Evolutionary conservation across 2,113 vertebrate genomes (phyloP).

Genomic region (Myiagra hebetior): DNA sequence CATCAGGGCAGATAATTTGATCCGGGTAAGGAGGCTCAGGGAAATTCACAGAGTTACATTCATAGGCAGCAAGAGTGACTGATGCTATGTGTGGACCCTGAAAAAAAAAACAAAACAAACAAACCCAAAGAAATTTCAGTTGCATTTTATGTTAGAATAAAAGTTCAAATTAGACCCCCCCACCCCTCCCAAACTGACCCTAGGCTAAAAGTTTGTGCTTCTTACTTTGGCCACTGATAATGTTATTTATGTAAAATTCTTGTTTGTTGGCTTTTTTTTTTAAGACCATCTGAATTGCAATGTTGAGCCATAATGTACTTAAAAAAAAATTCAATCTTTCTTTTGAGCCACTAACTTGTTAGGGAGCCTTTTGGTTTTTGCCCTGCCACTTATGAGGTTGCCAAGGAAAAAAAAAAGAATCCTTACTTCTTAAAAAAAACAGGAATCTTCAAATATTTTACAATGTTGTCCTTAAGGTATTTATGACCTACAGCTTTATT

Average conservation of each 20-base stretch:
- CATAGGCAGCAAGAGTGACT: constrained; percentile 96
- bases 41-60: constrained; percentile 95
- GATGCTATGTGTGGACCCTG: constrained; percentile 99
- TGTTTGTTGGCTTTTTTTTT: not conserved
- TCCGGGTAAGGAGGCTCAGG: constrained; percentile 97
- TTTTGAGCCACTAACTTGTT: not conserved
- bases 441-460: not conserved
- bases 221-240: not conserved
- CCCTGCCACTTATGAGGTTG: not conserved
- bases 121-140: not conserved
- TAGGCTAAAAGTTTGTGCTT: not conserved
- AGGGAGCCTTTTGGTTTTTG: not conserved
- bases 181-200: no score
- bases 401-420: not conserved
- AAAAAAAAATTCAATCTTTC: not conserved
- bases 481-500: not conserved
- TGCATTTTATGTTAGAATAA: not conserved
- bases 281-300: not conserved
- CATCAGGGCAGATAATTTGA: constrained; percentile 90
- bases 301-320: not conserved
- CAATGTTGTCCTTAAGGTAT: not conserved
- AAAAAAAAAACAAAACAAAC: constrained; percentile 12
- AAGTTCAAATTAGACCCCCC: not conserved
- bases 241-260: not conserved
- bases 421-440: not conserved